These are phyloP conservation scores for Porites evermanni DNA, from an alignment of 92 coral and sea anemone genomes.

Conservation along the genomic window DNA sequence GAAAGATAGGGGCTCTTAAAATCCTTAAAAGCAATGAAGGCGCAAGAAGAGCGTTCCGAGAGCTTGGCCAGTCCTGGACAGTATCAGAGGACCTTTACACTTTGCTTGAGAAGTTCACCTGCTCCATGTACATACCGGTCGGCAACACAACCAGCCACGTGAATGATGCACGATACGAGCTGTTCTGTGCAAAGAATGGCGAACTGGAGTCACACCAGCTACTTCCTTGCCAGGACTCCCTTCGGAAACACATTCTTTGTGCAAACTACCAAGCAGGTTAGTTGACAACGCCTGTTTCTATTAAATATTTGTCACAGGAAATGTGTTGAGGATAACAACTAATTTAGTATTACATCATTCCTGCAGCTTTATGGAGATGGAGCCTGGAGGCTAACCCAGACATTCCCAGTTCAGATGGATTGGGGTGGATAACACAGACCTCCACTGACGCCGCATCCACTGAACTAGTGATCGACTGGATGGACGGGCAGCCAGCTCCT, in stretches of 20 bases:
- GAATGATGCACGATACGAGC: conserved; percentile 17
- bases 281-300: not conserved
- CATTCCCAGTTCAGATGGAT: conserved; percentile 20
- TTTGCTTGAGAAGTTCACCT: conserved; percentile 25
- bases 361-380: conserved; percentile 28
- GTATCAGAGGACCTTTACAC: conserved; percentile 30
- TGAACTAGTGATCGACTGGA: conserved; percentile 43
- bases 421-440: conserved; percentile 10
- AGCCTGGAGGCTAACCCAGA: conserved; percentile 16
- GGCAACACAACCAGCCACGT: conserved; percentile 7
- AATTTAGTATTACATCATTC: not conserved
- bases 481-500: conserved; percentile 44
- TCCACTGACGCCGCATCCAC: conserved; percentile 1
- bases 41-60: conserved; percentile 11
- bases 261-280: conserved; percentile 27
- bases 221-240: conserved; percentile 37
- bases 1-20: conserved; percentile 10
- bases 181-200: conserved; percentile 38
- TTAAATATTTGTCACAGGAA: no score
- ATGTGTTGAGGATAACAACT: no score
- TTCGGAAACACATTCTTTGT: not conserved
- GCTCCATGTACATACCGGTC: conserved; percentile 27
- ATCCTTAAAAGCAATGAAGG: not conserved
- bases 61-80: conserved; percentile 56
- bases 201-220: conserved; percentile 31